A percentile compares a stretch with the other conserved stretches of the same genome.
These are phyloP conservation scores for Copsychus sechellarum DNA, from an alignment of 2,113 vertebrate species.

Conservation along the genomic window DNA sequence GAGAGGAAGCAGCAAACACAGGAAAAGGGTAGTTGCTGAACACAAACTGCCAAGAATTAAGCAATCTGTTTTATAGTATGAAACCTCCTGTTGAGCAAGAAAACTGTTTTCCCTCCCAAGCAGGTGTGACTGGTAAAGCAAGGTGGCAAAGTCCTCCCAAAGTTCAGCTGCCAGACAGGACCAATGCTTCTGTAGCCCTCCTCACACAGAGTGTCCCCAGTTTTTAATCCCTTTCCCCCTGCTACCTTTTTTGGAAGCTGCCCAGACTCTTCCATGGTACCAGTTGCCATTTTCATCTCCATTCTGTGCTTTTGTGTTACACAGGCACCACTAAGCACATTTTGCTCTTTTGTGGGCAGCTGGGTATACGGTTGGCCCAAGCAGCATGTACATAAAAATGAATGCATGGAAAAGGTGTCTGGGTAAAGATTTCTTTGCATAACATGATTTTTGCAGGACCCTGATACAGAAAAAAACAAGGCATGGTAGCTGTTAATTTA, in stretches of 20 bases:
- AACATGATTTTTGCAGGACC: background rate
- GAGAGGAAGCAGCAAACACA: conserved; percentile 32
- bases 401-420: background rate
- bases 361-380: fast-evolving
- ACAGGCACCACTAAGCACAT: fast-evolving
- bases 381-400: fast-evolving
- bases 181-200: background rate
- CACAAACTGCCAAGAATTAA: background rate
- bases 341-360: background rate
- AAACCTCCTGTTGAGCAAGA: conserved; percentile 38
- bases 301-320: background rate
- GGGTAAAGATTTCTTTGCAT: background rate
- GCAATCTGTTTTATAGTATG: conserved; percentile 12
- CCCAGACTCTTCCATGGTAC: background rate
- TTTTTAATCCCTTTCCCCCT: background rate
- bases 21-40: background rate
- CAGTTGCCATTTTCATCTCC: background rate
- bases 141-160: background rate
- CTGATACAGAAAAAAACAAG: background rate
- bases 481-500: background rate
- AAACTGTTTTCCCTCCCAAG: background rate
- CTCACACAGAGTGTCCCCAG: background rate
- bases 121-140: background rate
- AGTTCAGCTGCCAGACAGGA: background rate
- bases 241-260: background rate